Percentiles rank a stretch among this genome's conserved stretches.
Evolutionary conservation across 1,140 invertebrate genomes (phyloP).

Genomic region (Eufriesea mexicana): DNA sequence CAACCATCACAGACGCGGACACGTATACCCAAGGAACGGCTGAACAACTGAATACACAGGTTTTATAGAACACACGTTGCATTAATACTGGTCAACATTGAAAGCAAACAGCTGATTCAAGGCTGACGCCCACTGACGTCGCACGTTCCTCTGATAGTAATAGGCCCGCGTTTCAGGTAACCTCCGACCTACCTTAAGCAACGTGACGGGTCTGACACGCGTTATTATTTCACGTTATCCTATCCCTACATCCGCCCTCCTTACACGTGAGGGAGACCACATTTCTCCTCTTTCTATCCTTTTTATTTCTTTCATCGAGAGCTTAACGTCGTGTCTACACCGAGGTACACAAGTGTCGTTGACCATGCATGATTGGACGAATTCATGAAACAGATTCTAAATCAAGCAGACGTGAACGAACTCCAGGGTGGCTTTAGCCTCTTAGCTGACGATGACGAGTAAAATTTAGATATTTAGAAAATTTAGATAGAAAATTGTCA

Average conservation of each 20-base stretch:
- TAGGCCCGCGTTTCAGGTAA: slow-evolving; percentile 25
- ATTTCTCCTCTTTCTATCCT: too few species aligned
- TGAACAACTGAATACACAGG: slow-evolving; percentile 48
- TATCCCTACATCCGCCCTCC: not conserved
- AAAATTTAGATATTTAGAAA: too few species aligned
- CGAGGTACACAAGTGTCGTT: too few species aligned
- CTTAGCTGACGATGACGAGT: too few species aligned
- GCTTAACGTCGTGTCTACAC: too few species aligned
- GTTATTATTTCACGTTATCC: not conserved
- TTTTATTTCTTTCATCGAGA: not conserved
- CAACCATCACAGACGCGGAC: not conserved
- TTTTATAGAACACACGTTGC: slow-evolving; percentile 50
- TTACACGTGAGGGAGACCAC: not conserved
- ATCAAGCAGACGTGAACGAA: too few species aligned
- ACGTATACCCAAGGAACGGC: slow-evolving; percentile 13
- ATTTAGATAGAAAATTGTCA: too few species aligned
- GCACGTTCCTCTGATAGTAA: slow-evolving; percentile 30
- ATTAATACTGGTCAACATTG: slow-evolving; percentile 73
- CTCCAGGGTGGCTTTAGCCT: too few species aligned
- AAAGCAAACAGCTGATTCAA: slow-evolving; percentile 75
- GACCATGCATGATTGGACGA: too few species aligned
- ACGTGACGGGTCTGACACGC: not conserved
- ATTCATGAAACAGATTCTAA: too few species aligned
- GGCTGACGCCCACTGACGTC: slow-evolving; percentile 60
- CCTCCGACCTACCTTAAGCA: slow-evolving; percentile 49